Base-by-base conservation (phyloP, 2,888 invertebrate genomes). In the Mayetiola destructor region DNA sequence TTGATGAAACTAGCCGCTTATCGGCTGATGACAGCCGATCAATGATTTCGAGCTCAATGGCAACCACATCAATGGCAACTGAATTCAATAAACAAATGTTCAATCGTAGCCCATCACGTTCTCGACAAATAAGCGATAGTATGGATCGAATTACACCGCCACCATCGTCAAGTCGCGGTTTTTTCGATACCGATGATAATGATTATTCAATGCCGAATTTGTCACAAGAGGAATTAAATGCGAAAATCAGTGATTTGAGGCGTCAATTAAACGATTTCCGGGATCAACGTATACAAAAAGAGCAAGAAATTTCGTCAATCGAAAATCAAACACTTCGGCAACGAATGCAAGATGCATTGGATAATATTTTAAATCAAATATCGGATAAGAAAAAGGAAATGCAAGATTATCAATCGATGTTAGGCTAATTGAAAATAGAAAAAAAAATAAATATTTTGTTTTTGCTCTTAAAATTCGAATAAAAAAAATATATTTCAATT, bases 241-340 rank as follows among this genome's bases (percentile, higher is more conserved):
- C 76, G 0, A 80, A 87, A 62, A 77, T 91, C 62, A 80, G 81
- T 57, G 82, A 85, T 62, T 69, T 91, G 2, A 80, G 82, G 56
- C 73, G 80, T 12, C 88, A 91, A 68, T 73, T 92, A 54, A 80
- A 81, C 16, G 87, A 88, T 61, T 71, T 92, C 16, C 83, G 83
- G 64, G 78, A 80, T 37, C 79, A 86, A 55, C 76, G 86, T 59
- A 79, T 82, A 57, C 82, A 86, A 64, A 90, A 89, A 61, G 88
- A 91, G 64, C 77, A 81, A 61, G 88, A 91, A 71, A 84, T 92
- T 60, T 80, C 85, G 21, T 85, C 83, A 52, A 88, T 91, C 67
- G 90, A 91, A 67, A 93, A 92, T 69, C 75, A 83, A 60, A 86
- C 88, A 12, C 70, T 93, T 14, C 75, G 85, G 54, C 88, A 90